Percentiles rank a stretch among this genome's conserved stretches.
Conservation (phyloP, 2,113 vertebrate genomes). For the Gallinago paraguaiae region DNA sequence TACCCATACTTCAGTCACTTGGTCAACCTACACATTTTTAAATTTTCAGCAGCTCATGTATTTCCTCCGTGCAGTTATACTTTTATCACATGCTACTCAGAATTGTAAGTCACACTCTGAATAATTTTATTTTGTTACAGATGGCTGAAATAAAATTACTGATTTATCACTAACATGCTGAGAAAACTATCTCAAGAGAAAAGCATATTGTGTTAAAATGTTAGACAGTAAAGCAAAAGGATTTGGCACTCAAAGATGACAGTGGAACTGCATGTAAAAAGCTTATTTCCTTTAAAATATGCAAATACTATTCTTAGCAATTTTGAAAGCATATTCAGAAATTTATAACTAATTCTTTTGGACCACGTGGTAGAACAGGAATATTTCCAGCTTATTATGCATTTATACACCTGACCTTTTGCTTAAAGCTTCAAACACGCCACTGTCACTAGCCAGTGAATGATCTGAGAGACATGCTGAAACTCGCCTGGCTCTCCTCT, state of each 20-base stretch:
- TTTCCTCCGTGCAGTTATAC: neutral
- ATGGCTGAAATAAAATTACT: neutral
- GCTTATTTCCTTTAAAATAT: neutral
- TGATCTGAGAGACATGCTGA: conserved; percentile 92
- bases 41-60: neutral
- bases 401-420: conserved; percentile 83
- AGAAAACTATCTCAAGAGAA: neutral
- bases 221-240: neutral
- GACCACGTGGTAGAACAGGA: neutral
- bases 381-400: conserved; percentile 57
- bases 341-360: neutral
- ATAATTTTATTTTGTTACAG: neutral
- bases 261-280: neutral
- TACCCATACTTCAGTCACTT: neutral
- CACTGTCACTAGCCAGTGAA: conserved; percentile 94
- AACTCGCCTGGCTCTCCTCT: conserved; percentile 86
- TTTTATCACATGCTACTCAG: neutral
- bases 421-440: conserved; percentile 95
- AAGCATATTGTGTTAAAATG: neutral
- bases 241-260: neutral
- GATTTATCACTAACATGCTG: neutral
- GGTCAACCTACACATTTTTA: neutral
- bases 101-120: neutral
- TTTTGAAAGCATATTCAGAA: neutral
- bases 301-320: neutral